Evolutionary conservation across 2,113 vertebrate genomes (phyloP), one percentile per base, ranked within the genome.

Genomic region (Megaceryle maxima): DNA sequence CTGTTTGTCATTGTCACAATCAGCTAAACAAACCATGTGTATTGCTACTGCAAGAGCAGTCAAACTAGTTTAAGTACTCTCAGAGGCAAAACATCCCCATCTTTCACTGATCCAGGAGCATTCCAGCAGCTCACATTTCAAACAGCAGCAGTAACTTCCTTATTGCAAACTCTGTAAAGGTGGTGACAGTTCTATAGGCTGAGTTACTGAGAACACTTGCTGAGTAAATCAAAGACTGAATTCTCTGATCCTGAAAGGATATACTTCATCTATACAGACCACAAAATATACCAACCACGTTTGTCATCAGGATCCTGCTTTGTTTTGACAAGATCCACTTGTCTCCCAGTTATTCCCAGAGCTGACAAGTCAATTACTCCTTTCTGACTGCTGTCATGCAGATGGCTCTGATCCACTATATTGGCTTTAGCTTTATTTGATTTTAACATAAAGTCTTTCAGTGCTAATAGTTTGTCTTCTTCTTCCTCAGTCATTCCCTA

Each of bases 401-500:
- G 94, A 83, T 99, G 99, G 92, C 98, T 99, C 97, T 99, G 99
- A 97, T 99, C 99, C 41, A 99, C 98, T 84, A 99, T 98, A 95
- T 99, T 99, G 67, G 99, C 99, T 97, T 99, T 99, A 63, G 99
- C 99, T 97, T 99, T 99, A 97, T 99, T 99, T 50, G 99, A 99
- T 91, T 99, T 99, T 87, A 99, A 97, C 99, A 99, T 99, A 87
- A 99, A 99, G 95, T 99, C 99, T 97, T 99, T 99, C 75, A 99
- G 98, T 14, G 99, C 99, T 97, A 99, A 96, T 59, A 99, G 98
- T 94, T 99, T 99, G 97, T 99, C 99, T 97, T 99, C 99, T 81
- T 99, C 99, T 21, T 99, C 98, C 93, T 99, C 99, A 1, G 99
- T 99, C 99, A 99, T 99, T 43, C 99, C 99, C 99, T 99, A 87